A percentile compares a stretch with the other conserved stretches of the same genome.
phyloP scores from a whole-genome alignment of 2,888 invertebrate genomes.

The Tridacna gigas region DNA sequence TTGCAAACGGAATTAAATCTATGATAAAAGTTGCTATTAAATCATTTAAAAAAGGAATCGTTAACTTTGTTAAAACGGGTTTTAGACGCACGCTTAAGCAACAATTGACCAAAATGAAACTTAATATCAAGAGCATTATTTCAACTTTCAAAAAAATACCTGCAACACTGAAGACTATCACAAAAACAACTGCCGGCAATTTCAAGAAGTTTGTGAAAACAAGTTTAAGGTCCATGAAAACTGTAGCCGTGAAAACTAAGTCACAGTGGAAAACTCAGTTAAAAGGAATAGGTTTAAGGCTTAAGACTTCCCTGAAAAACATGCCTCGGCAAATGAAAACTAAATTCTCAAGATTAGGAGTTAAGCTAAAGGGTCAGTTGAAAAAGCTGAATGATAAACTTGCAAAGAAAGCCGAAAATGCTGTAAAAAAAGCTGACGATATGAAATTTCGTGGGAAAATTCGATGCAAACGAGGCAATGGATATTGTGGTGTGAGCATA shows the following conservation, averaged over 20 bases:
- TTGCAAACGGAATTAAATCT: constrained; percentile 15
- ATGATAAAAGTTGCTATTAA: constrained; percentile 31
- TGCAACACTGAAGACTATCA: not conserved
- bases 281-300: not conserved
- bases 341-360: not conserved
- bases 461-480: not conserved
- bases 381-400: not conserved
- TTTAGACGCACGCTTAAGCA: constrained; percentile 1
- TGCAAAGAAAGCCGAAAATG: constrained; percentile 13
- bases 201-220: constrained; percentile 1
- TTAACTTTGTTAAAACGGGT: constrained; percentile 9
- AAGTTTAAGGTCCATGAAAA: not conserved
- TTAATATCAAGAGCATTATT: not conserved
- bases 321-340: not conserved
- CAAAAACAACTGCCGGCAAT: not conserved
- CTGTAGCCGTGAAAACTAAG: not conserved
- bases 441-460: not conserved
- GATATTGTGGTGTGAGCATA: not conserved
- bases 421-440: constrained; percentile 6
- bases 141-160: not conserved
- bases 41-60: constrained; percentile 15
- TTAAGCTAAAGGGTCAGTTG: not conserved
- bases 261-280: not conserved
- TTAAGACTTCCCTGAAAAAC: not conserved
- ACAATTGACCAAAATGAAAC: not conserved